Percentiles rank a stretch among this genome's conserved stretches.
phyloP scores from a whole-genome alignment of 2,888 invertebrate genomes.

The Pachymerium ferrugineum region DNA sequence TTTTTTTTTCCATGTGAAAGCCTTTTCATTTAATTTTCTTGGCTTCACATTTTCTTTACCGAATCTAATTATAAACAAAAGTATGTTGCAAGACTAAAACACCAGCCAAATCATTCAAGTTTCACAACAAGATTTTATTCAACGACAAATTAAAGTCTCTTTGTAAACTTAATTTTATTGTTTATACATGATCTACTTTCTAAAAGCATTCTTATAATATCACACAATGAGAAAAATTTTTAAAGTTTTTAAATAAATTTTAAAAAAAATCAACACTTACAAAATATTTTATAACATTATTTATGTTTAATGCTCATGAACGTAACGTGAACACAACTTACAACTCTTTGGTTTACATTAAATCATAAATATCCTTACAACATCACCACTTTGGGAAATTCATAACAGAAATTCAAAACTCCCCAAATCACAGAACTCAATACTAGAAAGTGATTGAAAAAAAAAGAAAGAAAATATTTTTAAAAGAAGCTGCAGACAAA shows the following conservation, averaged over 20 bases:
- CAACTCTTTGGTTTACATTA: neutral
- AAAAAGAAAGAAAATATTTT: neutral
- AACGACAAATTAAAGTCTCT: neutral
- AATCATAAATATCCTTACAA: neutral
- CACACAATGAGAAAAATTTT: neutral
- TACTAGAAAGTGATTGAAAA: neutral
- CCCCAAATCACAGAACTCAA: neutral
- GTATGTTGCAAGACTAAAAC: constrained; percentile 11
- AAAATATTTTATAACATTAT: neutral
- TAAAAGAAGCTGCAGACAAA: neutral
- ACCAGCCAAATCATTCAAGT: neutral
- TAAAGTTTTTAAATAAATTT: neutral
- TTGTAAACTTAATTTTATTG: neutral
- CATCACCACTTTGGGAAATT: neutral
- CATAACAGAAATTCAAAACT: neutral
- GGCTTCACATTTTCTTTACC: neutral
- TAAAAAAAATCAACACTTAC: neutral
- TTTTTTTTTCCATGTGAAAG: no score
- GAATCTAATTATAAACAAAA: neutral
- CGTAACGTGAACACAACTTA: neutral
- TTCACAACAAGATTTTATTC: constrained; percentile 3
- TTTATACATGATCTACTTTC: neutral
- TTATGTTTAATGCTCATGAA: no score
- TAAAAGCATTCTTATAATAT: neutral
- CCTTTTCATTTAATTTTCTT: no score